phyloP scores from a whole-genome alignment of 1,140 invertebrate genomes.

The Thaumetopoea pityocampa region DNA sequence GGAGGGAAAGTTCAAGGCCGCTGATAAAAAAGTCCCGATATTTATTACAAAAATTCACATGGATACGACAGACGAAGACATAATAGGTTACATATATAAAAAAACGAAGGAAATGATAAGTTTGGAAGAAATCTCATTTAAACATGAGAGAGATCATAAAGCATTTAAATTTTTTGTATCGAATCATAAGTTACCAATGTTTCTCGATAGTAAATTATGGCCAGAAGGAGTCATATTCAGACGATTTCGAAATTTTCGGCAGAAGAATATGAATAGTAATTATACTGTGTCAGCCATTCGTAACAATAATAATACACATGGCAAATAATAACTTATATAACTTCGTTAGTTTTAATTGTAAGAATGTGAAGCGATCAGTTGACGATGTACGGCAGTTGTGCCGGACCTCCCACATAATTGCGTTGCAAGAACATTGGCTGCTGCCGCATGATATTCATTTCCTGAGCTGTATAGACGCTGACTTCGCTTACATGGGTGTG shows the following conservation, averaged over 20 bases:
- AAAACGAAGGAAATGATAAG: slow-evolving; percentile 10
- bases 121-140: slow-evolving; percentile 20
- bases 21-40: slow-evolving; percentile 7
- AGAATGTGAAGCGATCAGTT: slow-evolving; percentile 13
- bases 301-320: background rate
- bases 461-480: slow-evolving; percentile 7
- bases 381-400: slow-evolving; percentile 11
- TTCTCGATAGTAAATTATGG: slow-evolving; percentile 21
- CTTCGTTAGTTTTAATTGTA: slow-evolving; percentile 17
- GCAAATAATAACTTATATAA: slow-evolving; percentile 2
- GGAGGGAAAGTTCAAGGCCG: slow-evolving; percentile 7
- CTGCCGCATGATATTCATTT: slow-evolving; percentile 15
- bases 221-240: slow-evolving; percentile 22
- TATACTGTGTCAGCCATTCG: too few species aligned
- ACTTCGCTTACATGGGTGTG: slow-evolving; percentile 9
- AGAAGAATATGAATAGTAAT: background rate
- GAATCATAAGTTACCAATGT: slow-evolving; percentile 11
- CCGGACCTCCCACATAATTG: slow-evolving; percentile 10
- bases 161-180: slow-evolving; percentile 26
- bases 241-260: slow-evolving; percentile 19
- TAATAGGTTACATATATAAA: slow-evolving; percentile 6
- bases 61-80: slow-evolving; percentile 3
- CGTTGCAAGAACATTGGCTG: slow-evolving; percentile 16
- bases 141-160: slow-evolving; percentile 15
- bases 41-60: slow-evolving; percentile 15